phyloP scores from a whole-genome alignment of 2,888 invertebrate genomes.

The Eupithecia centaureata region DNA sequence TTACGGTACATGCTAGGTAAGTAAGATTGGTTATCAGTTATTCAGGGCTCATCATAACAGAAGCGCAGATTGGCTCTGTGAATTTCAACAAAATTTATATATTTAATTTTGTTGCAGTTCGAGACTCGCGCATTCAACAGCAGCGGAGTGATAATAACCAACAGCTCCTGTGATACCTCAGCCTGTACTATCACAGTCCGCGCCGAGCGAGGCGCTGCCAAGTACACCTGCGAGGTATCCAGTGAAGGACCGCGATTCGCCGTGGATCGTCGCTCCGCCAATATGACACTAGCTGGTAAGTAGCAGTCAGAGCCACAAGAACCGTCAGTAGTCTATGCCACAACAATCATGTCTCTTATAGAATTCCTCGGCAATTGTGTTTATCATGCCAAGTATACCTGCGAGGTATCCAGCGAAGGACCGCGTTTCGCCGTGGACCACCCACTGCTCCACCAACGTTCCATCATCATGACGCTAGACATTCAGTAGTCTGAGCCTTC shows the following conservation, averaged over 20 bases:
- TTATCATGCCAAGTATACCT: constrained; percentile 74
- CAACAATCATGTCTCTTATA: too few relatives aligned
- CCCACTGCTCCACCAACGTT: constrained; percentile 67
- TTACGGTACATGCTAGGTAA: too few relatives aligned
- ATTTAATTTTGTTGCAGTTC: constrained; percentile 51
- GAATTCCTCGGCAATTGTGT: too few relatives aligned
- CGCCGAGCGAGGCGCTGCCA: constrained; percentile 70
- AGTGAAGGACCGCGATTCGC: constrained; percentile 78
- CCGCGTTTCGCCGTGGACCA: constrained; percentile 76
- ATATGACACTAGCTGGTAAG: constrained; percentile 66
- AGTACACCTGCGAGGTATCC: constrained; percentile 78
- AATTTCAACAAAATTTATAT: background rate
- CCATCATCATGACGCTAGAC: constrained; percentile 76
- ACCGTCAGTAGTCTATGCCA: too few relatives aligned
- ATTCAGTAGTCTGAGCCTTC: background rate
- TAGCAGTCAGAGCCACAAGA: too few relatives aligned
- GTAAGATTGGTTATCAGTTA: too few relatives aligned
- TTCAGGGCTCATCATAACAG: too few relatives aligned
- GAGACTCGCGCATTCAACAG: constrained; percentile 74
- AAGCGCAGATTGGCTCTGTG: too few relatives aligned
- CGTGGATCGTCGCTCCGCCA: constrained; percentile 68
- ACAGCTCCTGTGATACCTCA: constrained; percentile 68
- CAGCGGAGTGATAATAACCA: constrained; percentile 66
- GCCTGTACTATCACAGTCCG: constrained; percentile 65
- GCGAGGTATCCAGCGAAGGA: constrained; percentile 78